Percentiles rank a stretch among this genome's conserved stretches.
phyloP scores from a whole-genome alignment of 2,797 vertebrate genomes.

The Brachyalestes nurse region DNA sequence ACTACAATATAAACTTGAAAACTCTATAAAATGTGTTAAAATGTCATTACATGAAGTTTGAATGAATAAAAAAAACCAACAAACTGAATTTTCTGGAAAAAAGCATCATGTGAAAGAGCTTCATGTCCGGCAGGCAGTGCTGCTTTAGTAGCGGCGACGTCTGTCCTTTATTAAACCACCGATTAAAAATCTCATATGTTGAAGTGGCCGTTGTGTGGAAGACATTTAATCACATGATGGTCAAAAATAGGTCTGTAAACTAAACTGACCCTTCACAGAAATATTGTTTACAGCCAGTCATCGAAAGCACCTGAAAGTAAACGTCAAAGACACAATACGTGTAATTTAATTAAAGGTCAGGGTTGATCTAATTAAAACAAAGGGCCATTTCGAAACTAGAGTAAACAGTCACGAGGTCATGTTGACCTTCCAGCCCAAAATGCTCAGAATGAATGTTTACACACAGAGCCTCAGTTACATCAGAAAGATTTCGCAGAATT shows the following conservation, averaged over 20 bases:
- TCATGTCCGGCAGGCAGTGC: not conserved
- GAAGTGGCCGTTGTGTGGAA: no score
- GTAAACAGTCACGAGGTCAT: slow-evolving; percentile 3
- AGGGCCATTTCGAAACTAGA: not conserved
- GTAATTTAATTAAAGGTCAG: not conserved
- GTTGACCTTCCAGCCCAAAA: slow-evolving; percentile 14
- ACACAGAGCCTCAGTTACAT: not conserved
- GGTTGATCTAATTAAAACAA: not conserved
- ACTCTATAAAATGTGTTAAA: no score
- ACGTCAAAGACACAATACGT: no score
- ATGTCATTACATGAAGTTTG: no score
- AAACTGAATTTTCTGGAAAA: no score
- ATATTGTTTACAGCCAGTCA: not conserved
- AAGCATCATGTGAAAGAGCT: no score
- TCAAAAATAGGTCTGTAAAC: not conserved
- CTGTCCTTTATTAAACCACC: no score
- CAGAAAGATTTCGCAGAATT: not conserved
- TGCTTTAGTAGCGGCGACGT: no score
- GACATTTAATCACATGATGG: no score
- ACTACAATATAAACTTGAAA: no score
- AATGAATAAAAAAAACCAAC: no score
- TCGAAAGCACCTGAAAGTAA: not conserved
- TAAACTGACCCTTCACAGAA: not conserved
- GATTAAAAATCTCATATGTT: no score
- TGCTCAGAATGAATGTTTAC: slow-evolving; percentile 34